Percentiles rank a stretch among this genome's conserved stretches.
These are phyloP conservation scores for Callyntrura sp. DNA, from an alignment of 2,888 invertebrate genomes.

Conservation along the genomic window DNA sequence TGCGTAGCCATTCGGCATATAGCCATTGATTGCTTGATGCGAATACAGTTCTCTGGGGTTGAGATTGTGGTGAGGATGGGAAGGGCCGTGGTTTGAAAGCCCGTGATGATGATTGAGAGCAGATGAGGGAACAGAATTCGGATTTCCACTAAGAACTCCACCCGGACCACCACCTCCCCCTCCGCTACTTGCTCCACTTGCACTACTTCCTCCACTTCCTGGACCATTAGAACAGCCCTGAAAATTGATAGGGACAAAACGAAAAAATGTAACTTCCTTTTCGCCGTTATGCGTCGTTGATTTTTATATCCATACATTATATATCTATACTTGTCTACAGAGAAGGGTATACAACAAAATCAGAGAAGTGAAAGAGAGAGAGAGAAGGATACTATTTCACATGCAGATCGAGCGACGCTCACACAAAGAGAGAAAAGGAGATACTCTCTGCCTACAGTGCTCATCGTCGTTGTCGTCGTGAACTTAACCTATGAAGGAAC, in stretches of 20 bases:
- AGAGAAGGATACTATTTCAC: constrained; percentile 60
- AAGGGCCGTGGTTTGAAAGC: constrained; percentile 82
- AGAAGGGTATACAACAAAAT: constrained; percentile 38
- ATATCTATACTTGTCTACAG: constrained; percentile 48
- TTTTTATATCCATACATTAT: constrained; percentile 65
- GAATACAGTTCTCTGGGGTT: constrained; percentile 84
- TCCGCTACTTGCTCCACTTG: constrained; percentile 63
- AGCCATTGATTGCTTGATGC: constrained; percentile 94
- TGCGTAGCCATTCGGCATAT: constrained; percentile 99
- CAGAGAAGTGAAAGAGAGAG: not conserved
- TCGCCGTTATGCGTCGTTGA: constrained; percentile 73
- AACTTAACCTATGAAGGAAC: constrained; percentile 70
- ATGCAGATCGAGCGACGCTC: constrained; percentile 41
- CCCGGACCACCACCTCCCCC: constrained; percentile 71
- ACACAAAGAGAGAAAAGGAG: constrained; percentile 55
- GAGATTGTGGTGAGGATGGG: constrained; percentile 84
- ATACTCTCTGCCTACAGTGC: constrained; percentile 40
- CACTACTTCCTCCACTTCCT: constrained; percentile 76
- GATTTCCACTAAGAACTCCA: constrained; percentile 76
- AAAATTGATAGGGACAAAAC: constrained; percentile 61
- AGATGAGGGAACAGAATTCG: constrained; percentile 81
- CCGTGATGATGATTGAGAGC: constrained; percentile 83
- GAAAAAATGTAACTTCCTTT: constrained; percentile 65
- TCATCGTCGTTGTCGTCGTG: constrained; percentile 47
- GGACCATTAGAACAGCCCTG: constrained; percentile 89